Evolutionary conservation across 2,113 vertebrate species (phyloP).

Genomic region (Trichomycterus rosablanca): DNA sequence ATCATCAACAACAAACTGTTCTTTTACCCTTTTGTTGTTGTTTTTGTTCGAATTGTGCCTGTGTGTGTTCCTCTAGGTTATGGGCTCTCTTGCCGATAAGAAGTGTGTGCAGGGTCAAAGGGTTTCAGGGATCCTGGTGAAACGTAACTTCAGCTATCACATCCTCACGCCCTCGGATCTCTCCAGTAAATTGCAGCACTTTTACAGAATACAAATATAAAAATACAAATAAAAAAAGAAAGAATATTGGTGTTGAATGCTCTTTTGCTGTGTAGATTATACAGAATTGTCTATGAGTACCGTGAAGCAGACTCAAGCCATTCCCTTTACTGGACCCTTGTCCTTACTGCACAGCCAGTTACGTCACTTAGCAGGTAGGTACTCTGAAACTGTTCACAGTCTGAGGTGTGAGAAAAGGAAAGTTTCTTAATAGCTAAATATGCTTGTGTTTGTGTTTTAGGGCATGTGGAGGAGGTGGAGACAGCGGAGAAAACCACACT

Average conservation of each 20-base stretch:
- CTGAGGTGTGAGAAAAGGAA: too few species aligned
- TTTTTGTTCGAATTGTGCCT: too few species aligned
- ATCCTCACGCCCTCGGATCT: conserved; percentile 92
- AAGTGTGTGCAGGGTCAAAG: conserved; percentile 87
- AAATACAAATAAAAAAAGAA: neutral
- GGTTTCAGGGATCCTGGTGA: conserved; percentile 94
- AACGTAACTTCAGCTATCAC: conserved; percentile 96
- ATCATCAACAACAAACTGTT: too few species aligned
- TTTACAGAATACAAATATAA: neutral
- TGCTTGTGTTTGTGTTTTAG: conserved; percentile 68
- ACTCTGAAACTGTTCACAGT: too few species aligned
- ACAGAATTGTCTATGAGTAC: conserved; percentile 92
- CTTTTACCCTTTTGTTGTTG: too few species aligned
- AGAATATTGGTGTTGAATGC: neutral
- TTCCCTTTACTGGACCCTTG: conserved; percentile 88
- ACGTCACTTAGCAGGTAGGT: conserved; percentile 76
- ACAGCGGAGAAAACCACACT: conserved; percentile 83
- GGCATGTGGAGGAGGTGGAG: conserved; percentile 94
- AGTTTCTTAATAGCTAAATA: too few species aligned
- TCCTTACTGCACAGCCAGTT: conserved; percentile 82
- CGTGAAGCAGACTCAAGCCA: conserved; percentile 89
- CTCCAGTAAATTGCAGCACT: conserved; percentile 74
- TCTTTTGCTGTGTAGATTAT: conserved; percentile 70
- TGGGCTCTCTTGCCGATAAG: conserved; percentile 91
- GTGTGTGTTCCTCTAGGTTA: conserved; percentile 79